phyloP scores from a whole-genome alignment of 2,113 vertebrate genomes.

The Hydrochoerus hydrochaeris region DNA sequence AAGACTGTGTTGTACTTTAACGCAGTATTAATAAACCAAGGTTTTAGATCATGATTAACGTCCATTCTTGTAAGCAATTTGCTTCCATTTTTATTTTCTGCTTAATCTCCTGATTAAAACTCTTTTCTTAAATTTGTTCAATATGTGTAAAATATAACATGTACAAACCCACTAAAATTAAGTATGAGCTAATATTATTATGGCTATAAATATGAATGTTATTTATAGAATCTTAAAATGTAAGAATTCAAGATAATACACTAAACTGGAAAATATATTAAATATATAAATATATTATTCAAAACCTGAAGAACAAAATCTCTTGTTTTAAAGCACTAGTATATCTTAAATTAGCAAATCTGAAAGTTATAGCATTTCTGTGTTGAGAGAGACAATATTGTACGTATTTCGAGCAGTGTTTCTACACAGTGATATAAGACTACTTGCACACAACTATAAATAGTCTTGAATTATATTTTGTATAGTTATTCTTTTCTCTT shows the following conservation, averaged over 20 bases:
- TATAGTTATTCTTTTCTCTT: neutral
- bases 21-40: neutral
- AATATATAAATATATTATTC: neutral
- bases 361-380: neutral
- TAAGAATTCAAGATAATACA: neutral
- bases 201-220: neutral
- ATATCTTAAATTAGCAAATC: neutral
- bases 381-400: neutral
- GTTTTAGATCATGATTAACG: neutral
- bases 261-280: neutral
- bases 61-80: neutral
- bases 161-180: neutral
- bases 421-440: neutral
- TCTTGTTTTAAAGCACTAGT: neutral
- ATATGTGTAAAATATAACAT: neutral
- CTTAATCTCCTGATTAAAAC: neutral
- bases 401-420: neutral
- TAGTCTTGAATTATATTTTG: neutral
- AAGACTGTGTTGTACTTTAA: neutral
- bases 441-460: neutral
- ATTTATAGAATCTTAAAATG: neutral
- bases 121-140: neutral
- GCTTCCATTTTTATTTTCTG: constrained; percentile 3
- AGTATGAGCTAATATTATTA: neutral
- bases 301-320: neutral